Base-by-base conservation (phyloP, 92 coral and sea anemone genomes). In the Parazoanthus swiftii region DNA sequence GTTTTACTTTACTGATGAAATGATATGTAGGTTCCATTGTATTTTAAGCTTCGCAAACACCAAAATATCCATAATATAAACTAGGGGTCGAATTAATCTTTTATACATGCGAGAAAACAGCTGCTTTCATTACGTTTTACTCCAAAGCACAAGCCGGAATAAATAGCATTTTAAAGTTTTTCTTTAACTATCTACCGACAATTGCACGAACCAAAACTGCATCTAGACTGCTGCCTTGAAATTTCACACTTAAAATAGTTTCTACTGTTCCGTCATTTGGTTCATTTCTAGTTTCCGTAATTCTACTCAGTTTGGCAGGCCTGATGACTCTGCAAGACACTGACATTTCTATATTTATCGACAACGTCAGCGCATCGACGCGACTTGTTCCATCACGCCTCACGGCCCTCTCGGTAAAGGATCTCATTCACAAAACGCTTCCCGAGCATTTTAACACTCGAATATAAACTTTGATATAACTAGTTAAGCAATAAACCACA, bases 281-380 rank as follows among this genome's bases (percentile, higher is more conserved):
- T 63, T 63, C 16, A 63, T 63, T 58, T 20, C 0, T 21, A 18
- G 21, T 63, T 18, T 5, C 68, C n/a, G 25, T 63, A 21, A 5
- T 2, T 13, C 3, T 4, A 3, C 26, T 63, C 20, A 25, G 23
- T 3, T 0, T 63, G 70, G n/a, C 70, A 63, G 5, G 8, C 8
- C 16, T 23, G 26, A 63, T 9, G 85, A 58, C 48, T 63, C 7
- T 18, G 26, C 68, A 56, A 36, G 65, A 9, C 46, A 26, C 67
- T 11, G 87, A 29, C 33, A 29, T 84, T 70, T 46, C 87, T 71
- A 37, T 44, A 68, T 84, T 48, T 29, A 35, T 46, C 79, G 46
- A 44, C 78, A 71, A 84, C 87, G 87, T 84, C 87, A 84, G 78
- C 25, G 46, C 68, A 5, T 68, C 33, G 74, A 56, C 85, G 13